Conservation (phyloP, 1,140 invertebrate genomes). For the Bombus confusus region DNA sequence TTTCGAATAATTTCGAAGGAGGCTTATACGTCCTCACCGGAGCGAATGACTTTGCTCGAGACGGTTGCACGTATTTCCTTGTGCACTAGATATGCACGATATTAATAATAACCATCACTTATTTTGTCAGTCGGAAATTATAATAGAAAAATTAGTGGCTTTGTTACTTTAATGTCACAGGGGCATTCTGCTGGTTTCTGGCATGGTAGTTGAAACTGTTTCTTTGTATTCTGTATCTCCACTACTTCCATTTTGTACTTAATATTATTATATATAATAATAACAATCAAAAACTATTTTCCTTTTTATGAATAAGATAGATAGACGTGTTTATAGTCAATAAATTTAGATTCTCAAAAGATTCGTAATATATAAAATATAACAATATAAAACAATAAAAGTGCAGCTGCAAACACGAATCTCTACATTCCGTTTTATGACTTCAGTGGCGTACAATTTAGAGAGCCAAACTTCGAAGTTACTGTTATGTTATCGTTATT, state of each 20-base stretch:
- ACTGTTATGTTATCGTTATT: background rate
- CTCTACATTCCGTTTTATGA: slow-evolving; percentile 27
- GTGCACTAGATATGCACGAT: slow-evolving; percentile 51
- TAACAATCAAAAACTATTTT: background rate
- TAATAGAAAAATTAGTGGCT: slow-evolving; percentile 5
- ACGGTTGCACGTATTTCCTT: slow-evolving; percentile 84
- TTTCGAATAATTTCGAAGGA: slow-evolving; percentile 81
- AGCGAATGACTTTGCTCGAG: slow-evolving; percentile 82
- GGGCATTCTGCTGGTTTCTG: slow-evolving; percentile 37
- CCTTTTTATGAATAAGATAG: background rate
- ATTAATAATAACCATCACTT: slow-evolving; percentile 1
- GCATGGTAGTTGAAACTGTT: background rate
- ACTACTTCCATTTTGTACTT: slow-evolving; percentile 62
- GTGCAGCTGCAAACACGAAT: background rate
- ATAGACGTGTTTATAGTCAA: background rate
- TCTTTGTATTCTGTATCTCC: slow-evolving; percentile 48
- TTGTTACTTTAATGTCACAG: slow-evolving; percentile 63
- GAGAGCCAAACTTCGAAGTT: slow-evolving; percentile 3
- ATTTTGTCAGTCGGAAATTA: background rate
- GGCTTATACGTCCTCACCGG: slow-evolving; percentile 81
- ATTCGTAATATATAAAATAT: slow-evolving; percentile 19
- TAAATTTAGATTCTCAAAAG: background rate
- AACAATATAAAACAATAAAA: slow-evolving; percentile 49
- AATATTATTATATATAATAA: background rate
- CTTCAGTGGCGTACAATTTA: slow-evolving; percentile 30